These are phyloP conservation scores for Octonoba sinensis DNA, from an alignment of 2,888 invertebrate species.

Conservation along the genomic window DNA sequence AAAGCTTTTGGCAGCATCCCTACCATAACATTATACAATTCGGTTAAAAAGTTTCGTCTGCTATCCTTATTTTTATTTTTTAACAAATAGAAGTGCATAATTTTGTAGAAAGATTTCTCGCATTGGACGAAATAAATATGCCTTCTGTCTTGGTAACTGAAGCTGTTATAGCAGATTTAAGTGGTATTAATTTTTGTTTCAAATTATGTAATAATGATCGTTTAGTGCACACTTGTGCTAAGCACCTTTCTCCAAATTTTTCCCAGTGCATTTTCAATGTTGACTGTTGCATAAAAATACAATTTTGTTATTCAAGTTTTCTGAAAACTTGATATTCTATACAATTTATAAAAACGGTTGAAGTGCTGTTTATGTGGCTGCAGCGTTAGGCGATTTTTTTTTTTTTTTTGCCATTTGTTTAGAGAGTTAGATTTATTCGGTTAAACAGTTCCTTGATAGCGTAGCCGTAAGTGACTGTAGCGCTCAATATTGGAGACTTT, in stretches of 20 bases:
- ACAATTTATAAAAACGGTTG: too few species aligned
- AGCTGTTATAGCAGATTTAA: constrained; percentile 56
- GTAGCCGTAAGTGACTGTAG: too few species aligned
- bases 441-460: too few species aligned
- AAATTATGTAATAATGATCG: not conserved
- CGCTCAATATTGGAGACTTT: too few species aligned
- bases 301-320: not conserved
- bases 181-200: constrained; percentile 44
- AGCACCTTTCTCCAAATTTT: not conserved
- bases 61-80: not conserved
- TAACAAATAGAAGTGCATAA: not conserved
- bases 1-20: not conserved
- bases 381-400: too few species aligned
- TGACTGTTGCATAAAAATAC: not conserved
- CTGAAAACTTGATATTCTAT: not conserved
- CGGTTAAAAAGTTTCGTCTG: too few species aligned
- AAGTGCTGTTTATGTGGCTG: too few species aligned
- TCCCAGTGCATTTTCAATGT: not conserved
- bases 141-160: constrained; percentile 60
- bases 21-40: too few species aligned
- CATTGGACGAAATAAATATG: constrained; percentile 27
- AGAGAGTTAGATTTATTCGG: too few species aligned
- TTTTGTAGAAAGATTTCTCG: not conserved
- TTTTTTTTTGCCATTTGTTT: too few species aligned
- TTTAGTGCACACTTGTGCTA: not conserved